A percentile compares a stretch with the other conserved stretches of the same genome.
Evolutionary conservation across 1,140 invertebrate genomes (phyloP).

Genomic region (Papilio dardanus): DNA sequence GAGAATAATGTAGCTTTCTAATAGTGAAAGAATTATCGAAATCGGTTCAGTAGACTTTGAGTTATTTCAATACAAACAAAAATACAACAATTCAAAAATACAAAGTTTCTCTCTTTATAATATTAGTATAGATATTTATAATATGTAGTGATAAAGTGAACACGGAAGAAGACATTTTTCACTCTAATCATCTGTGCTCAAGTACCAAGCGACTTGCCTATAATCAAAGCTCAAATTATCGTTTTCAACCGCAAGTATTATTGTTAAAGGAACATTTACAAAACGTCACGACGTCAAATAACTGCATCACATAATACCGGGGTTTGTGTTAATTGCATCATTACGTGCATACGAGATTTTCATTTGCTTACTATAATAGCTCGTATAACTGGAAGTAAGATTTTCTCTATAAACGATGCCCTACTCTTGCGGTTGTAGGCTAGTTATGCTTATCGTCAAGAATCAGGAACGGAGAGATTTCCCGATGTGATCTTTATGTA

Average conservation of each 20-base stretch:
- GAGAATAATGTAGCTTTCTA: too few species aligned
- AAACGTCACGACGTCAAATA: slow-evolving; percentile 22
- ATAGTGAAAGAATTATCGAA: too few species aligned
- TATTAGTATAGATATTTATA: too few species aligned
- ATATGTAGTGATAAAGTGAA: too few species aligned
- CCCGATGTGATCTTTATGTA: neutral
- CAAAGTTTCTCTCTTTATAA: too few species aligned
- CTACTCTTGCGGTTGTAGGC: neutral
- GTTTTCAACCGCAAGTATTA: slow-evolving; percentile 28
- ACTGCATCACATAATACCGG: slow-evolving; percentile 23
- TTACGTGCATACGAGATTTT: slow-evolving; percentile 14
- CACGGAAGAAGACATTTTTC: neutral
- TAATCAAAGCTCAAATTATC: slow-evolving; percentile 28
- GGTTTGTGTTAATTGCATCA: slow-evolving; percentile 19
- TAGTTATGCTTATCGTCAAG: neutral
- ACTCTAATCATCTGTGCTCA: neutral
- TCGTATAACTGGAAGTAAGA: slow-evolving; percentile 6
- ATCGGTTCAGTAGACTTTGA: too few species aligned
- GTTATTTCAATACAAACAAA: too few species aligned
- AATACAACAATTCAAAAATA: too few species aligned
- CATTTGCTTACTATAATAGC: slow-evolving; percentile 7
- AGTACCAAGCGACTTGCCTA: slow-evolving; percentile 12
- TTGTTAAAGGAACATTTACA: slow-evolving; percentile 6
- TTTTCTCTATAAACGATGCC: slow-evolving; percentile 14
- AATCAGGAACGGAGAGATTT: neutral